Conservation (phyloP, 2,113 vertebrate genomes). For the Phrynocephalus versicolor region DNA sequence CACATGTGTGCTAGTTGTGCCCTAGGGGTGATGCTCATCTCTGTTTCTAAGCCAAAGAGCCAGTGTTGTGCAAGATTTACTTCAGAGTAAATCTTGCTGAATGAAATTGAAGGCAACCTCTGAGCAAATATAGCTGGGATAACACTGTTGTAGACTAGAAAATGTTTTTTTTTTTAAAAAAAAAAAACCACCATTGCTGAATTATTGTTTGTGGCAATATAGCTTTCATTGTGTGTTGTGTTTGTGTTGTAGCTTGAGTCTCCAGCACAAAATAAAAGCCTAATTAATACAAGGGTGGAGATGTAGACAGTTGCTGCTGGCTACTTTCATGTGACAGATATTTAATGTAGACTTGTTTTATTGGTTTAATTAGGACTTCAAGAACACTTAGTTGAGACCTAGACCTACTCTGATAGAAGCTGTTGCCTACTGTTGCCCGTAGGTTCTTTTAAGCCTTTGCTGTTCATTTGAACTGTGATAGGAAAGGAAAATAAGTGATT, state of each 20-base stretch:
- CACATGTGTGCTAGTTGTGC: no score
- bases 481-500: constrained; percentile 26
- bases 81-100: not conserved
- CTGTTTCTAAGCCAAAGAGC: no score
- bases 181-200: no score
- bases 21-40: no score
- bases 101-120: not conserved
- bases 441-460: constrained; percentile 11
- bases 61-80: no score
- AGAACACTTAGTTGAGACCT: constrained; percentile 25
- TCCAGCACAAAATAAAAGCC: not conserved
- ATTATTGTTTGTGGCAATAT: not conserved
- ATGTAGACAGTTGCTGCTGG: not conserved
- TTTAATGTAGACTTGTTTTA: constrained; percentile 27
- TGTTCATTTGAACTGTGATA: constrained; percentile 33
- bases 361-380: constrained; percentile 43
- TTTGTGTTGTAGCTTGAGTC: not conserved
- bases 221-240: not conserved
- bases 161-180: no score
- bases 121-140: not conserved
- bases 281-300: not conserved
- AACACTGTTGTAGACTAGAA: not conserved
- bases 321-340: constrained; percentile 7
- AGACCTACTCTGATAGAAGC: constrained; percentile 13
- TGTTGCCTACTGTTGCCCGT: constrained; percentile 10